These are phyloP conservation scores for Galeruca laticollis DNA, from an alignment of 2,888 invertebrate species.

Conservation along the genomic window DNA sequence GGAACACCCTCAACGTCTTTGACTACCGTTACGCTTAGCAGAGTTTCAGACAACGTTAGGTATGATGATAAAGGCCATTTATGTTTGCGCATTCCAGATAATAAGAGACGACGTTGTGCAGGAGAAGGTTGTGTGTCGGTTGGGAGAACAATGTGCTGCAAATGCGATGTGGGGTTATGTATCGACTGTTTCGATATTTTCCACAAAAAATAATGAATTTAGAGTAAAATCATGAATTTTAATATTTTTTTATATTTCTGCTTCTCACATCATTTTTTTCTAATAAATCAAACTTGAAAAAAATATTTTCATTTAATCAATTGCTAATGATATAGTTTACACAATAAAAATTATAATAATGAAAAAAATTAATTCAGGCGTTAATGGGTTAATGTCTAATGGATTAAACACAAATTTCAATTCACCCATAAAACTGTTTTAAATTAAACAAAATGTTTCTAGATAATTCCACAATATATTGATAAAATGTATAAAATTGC, in stretches of 20 bases:
- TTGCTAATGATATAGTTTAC: not conserved
- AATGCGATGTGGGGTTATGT: not conserved
- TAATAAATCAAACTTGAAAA: constrained; percentile 1
- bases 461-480: too few species aligned
- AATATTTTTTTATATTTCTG: not conserved
- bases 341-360: not conserved
- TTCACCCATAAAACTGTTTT: too few species aligned
- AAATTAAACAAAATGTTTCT: too few species aligned
- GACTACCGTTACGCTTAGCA: too few species aligned
- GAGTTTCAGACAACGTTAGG: too few species aligned
- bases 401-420: too few species aligned
- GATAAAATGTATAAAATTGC: too few species aligned
- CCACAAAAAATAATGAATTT: not conserved
- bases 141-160: not conserved
- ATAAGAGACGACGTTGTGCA: too few species aligned
- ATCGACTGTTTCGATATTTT: not conserved
- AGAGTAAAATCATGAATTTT: not conserved
- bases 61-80: too few species aligned
- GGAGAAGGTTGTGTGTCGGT: too few species aligned
- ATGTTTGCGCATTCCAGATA: too few species aligned
- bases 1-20: not conserved
- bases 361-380: not conserved
- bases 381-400: not conserved
- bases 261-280: not conserved
- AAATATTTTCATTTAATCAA: not conserved